phyloP scores from a whole-genome alignment of 2,888 invertebrate genomes.

The Acanthoscelides obtectus region DNA sequence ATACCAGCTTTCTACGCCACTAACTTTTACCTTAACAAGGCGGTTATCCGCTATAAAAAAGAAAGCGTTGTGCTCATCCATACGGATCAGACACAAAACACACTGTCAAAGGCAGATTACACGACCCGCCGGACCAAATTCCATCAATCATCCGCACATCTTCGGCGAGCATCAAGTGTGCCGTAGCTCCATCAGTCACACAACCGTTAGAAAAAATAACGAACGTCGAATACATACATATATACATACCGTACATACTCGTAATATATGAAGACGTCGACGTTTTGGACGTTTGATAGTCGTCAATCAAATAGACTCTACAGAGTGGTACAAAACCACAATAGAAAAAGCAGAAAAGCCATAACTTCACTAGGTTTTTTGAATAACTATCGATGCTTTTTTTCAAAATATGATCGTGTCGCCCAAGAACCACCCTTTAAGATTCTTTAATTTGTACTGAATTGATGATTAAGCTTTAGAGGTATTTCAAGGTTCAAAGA shows the following conservation, averaged over 20 bases:
- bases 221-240: not conserved
- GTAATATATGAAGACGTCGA: not conserved
- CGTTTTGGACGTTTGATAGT: not conserved
- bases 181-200: not conserved
- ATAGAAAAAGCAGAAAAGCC: too few relatives aligned
- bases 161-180: not conserved
- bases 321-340: too few relatives aligned
- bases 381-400: too few relatives aligned
- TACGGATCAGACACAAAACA: not conserved
- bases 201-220: not conserved
- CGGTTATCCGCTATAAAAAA: not conserved
- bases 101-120: not conserved
- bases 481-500: too few relatives aligned
- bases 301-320: not conserved
- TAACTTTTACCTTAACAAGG: not conserved
- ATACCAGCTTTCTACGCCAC: not conserved
- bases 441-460: too few relatives aligned
- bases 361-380: too few relatives aligned
- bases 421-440: too few relatives aligned
- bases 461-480: too few relatives aligned
- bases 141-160: not conserved
- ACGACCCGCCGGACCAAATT: not conserved
- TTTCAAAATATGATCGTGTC: too few relatives aligned
- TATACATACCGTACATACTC: not conserved
- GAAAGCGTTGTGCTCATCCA: not conserved